Evolutionary conservation across 2,888 invertebrate genomes (phyloP), one percentile per base, ranked within the genome.

Genomic region (Notodonta ziczac): DNA sequence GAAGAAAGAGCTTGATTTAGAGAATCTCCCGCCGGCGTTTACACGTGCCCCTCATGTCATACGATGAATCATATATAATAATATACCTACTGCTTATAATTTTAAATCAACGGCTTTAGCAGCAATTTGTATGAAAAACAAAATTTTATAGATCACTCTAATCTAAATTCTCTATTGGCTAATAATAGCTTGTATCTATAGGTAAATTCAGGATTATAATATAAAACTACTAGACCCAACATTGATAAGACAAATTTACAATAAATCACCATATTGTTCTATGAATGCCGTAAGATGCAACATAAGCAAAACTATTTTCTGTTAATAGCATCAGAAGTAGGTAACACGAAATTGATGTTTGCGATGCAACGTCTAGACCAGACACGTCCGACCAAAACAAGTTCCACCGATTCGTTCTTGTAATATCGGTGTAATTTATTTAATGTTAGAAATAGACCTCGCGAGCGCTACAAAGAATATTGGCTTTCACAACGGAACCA

Each of bases 361-460:
- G 83, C 81, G 86, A 88, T 89, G 87, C 82, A 85, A 82, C 83
- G 82, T 82, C 82, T 83, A 80, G 77, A 75, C 73, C 81, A 86
- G 88, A 89, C 88, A 88, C 89, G 90, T 90, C 86, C 85, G 74
- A 81, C 81, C 76, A 85, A 83, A 90, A 89, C 90, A 84, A 88
- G 90, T 91, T 90, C 84, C 76, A 75, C 83, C 85, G 89, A 91
- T 91, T 91, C 90, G 91, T 91, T 93, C 89, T 90, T 88, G 92
- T 93, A 90, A 93, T 93, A 92, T 91, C 89, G 76, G 82, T 84
- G 89, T 91, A 91, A 93, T 92, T 93, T 93, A 93, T 93, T 92
- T 93, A 91, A 93, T 93, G 91, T 91, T 91, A 88, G 89, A 91
- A 91, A 91, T 88, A 90, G 86, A 91, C 85, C 85, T 88, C 86